A percentile compares a stretch with the other conserved stretches of the same genome.
These are phyloP conservation scores for Crotalus viridis DNA, from an alignment of 2,113 vertebrate genomes.

Conservation along the genomic window DNA sequence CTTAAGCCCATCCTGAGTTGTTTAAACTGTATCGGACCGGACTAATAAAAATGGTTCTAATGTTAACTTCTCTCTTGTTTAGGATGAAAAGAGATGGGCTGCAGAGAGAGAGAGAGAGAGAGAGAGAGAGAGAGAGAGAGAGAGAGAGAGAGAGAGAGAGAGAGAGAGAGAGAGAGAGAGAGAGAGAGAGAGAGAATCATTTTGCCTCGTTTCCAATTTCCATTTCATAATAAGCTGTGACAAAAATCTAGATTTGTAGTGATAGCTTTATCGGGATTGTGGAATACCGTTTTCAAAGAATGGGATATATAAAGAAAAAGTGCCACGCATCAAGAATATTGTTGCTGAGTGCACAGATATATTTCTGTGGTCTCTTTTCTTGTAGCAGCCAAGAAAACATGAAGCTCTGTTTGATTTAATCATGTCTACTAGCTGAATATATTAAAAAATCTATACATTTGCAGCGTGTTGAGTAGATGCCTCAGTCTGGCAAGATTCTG, in stretches of 20 bases:
- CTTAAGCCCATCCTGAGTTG: neutral
- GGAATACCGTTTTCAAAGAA: neutral
- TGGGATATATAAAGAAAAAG: neutral
- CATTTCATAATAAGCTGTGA: neutral
- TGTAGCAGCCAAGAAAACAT: neutral
- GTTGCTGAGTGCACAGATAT: neutral
- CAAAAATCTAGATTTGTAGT: neutral
- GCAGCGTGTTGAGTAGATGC: neutral
- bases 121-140: neutral
- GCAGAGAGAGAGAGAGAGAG: neutral
- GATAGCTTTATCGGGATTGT: neutral
- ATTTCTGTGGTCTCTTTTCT: neutral
- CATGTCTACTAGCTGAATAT: neutral
- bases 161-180: neutral
- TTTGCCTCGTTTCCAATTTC: neutral
- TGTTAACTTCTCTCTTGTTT: neutral
- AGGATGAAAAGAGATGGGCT: neutral
- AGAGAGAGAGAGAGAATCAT: neutral
- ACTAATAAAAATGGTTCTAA: constrained; percentile 13
- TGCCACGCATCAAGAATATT: neutral
- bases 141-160: neutral
- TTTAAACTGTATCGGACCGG: constrained; percentile 26
- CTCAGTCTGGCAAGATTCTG: neutral
- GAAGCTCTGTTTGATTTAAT: neutral
- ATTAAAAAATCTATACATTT: neutral